Evolutionary conservation across 2,888 invertebrate genomes (phyloP).

Genomic region (Drosophila dives): DNA sequence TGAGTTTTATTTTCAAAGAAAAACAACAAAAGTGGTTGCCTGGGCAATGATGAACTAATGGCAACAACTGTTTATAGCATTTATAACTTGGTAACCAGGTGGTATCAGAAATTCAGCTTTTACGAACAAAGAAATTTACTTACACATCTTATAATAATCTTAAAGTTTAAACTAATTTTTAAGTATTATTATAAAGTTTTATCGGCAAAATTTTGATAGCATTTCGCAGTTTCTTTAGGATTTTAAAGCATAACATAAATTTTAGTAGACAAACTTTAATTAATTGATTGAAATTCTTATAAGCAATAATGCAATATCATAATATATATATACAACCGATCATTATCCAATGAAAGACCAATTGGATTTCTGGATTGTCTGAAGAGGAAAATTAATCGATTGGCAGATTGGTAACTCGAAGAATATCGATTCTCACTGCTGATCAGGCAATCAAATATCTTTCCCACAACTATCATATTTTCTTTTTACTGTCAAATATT

Average conservation of each 20-base stretch:
- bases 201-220: background rate
- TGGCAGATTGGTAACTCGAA: background rate
- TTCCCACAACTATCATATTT: background rate
- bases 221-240: background rate
- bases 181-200: background rate
- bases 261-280: background rate
- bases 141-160: too few relatives aligned
- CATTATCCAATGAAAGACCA: slow-evolving; percentile 53
- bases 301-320: background rate
- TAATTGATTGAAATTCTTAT: background rate
- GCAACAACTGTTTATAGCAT: slow-evolving; percentile 13
- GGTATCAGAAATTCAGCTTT: background rate
- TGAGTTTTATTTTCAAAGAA: background rate
- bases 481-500: background rate
- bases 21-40: slow-evolving; percentile 30
- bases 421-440: slow-evolving; percentile 12
- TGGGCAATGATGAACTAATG: background rate
- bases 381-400: slow-evolving; percentile 23
- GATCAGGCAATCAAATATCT: slow-evolving; percentile 7
- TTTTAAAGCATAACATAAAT: background rate
- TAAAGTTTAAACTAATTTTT: background rate
- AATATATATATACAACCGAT: background rate
- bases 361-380: slow-evolving; percentile 79
- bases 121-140: background rate
- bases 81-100: background rate